Evolutionary conservation across 2,888 invertebrate genomes (phyloP), one percentile per base, ranked within the genome.

Genomic region (Hirtodrosophila histrioides): DNA sequence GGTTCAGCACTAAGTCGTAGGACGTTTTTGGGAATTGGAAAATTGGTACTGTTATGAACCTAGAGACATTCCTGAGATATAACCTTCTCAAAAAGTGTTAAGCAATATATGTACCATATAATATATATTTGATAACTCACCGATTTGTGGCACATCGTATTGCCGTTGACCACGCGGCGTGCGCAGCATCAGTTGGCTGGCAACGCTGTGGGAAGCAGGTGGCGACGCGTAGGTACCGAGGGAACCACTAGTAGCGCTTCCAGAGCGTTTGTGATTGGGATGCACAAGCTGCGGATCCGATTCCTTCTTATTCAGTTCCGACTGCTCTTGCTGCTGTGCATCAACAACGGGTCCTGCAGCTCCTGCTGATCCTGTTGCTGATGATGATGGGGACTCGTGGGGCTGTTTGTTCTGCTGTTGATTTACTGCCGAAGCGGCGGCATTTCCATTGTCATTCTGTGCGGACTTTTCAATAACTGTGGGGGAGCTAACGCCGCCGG

Each of bases 121-220:
- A 8, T 3, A n/a, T 27, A n/a, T 12, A 36, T 36, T 33, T 24
- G 4, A 0, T 8, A 8, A 93, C 94, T 94, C 89, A 96, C 96
- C 96, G 90, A 96, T 96, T 93, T 96, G 96, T 81, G 96, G 96
- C 76, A 96, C 96, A 92, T 96, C 96, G 92, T 96, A 96, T 88
- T 95, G 94, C 86, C 95, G 93, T 90, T 94, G 94, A 75, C 95
- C 95, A 81, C 96, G 94, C 67, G 95, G 94, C 63, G 95, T 94
- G 83, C 96, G 94, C 89, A 95, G 92, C 95, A 96, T 95, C 92
- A 96, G 93, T 91, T 96, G 96, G 89, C 94, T 95, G 50, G 95
- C 95, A 84, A 95, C 93, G 84, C 94, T 94, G 56, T 93, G 92
- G 74, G 94, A 93, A 60, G 93, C 88, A 76, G 91, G 83, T 88